These are phyloP conservation scores for Drosophila seclusa DNA, from an alignment of 2,888 invertebrate species.

Conservation along the genomic window DNA sequence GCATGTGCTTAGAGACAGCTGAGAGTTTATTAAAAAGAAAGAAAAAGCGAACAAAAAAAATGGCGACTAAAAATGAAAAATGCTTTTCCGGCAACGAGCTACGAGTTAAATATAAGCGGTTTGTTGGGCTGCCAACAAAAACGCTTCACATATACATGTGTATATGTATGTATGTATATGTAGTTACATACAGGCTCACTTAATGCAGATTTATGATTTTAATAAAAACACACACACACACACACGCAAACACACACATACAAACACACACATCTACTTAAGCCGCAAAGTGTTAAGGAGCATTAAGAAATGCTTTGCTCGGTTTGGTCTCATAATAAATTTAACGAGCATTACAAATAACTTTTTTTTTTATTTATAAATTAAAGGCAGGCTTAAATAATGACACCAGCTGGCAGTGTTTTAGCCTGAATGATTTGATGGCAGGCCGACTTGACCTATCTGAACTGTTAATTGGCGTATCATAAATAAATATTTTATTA, in stretches of 20 bases:
- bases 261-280: slow-evolving; percentile 8
- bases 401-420: not conserved
- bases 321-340: slow-evolving; percentile 16
- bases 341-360: slow-evolving; percentile 1
- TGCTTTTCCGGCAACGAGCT: slow-evolving; percentile 52
- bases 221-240: slow-evolving; percentile 55
- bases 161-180: slow-evolving; percentile 5
- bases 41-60: slow-evolving; percentile 38
- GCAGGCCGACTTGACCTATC: not conserved
- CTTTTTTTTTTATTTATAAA: not conserved
- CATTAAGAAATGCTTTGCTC: slow-evolving; percentile 44
- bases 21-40: slow-evolving; percentile 74
- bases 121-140: slow-evolving; percentile 15
- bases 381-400: not conserved
- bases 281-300: slow-evolving; percentile 53
- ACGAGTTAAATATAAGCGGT: slow-evolving; percentile 20
- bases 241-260: slow-evolving; percentile 11
- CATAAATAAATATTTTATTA: not conserved
- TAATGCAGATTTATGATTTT: slow-evolving; percentile 79
- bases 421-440: not conserved
- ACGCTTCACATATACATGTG: slow-evolving; percentile 8
- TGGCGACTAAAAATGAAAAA: slow-evolving; percentile 70
- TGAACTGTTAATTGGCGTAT: not conserved
- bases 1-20: slow-evolving; percentile 60
- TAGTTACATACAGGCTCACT: slow-evolving; percentile 43